Percentiles rank a stretch among this genome's conserved stretches.
These are phyloP conservation scores for Cosmopolites sordidus DNA, from an alignment of 2,888 invertebrate species.

Conservation along the genomic window DNA sequence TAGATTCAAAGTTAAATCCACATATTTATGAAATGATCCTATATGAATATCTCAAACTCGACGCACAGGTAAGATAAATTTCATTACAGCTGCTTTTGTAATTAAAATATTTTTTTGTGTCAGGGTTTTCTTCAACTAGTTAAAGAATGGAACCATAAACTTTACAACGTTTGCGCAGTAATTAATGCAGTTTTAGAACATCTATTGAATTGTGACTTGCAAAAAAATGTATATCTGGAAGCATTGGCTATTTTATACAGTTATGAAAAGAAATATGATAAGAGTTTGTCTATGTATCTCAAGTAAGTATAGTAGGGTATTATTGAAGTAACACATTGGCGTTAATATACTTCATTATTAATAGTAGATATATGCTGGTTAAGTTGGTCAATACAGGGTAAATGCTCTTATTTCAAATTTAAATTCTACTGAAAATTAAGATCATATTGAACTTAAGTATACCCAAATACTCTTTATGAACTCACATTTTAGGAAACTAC, in stretches of 20 bases:
- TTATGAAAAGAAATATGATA: constrained; percentile 83
- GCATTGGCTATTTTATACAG: constrained; percentile 86
- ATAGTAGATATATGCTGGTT: too few relatives aligned
- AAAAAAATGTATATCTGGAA: constrained; percentile 74
- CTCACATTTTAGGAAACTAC: too few relatives aligned
- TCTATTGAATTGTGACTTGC: constrained; percentile 63
- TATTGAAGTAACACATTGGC: too few relatives aligned
- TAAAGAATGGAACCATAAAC: constrained; percentile 80
- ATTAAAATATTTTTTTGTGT: constrained; percentile 23
- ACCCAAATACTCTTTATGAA: too few relatives aligned
- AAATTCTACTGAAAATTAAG: too few relatives aligned
- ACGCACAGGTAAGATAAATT: constrained; percentile 55
- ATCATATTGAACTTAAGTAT: too few relatives aligned
- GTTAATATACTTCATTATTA: too few relatives aligned
- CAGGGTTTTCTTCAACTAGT: constrained; percentile 78
- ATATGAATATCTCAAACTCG: constrained; percentile 83
- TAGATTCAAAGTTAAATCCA: constrained; percentile 69
- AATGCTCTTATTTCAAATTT: too few relatives aligned
- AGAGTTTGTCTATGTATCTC: constrained; percentile 85
- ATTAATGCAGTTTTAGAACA: constrained; percentile 83
- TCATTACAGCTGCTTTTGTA: background rate
- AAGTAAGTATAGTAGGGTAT: constrained; percentile 53
- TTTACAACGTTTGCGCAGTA: constrained; percentile 80
- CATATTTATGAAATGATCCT: constrained; percentile 92
- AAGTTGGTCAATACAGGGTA: too few relatives aligned